Conservation (phyloP, 1,140 invertebrate species). For the Ips nitidus region DNA sequence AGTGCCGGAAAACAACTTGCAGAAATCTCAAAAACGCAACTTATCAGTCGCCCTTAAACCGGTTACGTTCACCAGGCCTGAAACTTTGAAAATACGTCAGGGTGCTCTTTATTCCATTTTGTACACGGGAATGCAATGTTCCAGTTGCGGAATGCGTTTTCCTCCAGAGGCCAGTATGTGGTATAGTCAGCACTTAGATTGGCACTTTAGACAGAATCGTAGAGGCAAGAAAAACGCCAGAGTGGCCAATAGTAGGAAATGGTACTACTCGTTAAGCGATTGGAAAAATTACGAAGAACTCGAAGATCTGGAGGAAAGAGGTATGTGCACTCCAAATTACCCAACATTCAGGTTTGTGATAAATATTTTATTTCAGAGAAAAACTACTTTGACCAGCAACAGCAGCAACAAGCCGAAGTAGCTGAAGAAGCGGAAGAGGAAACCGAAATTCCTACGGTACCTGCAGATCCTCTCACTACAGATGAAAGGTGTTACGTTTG, state of each 20-base stretch:
- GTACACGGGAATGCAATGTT: conserved; percentile 91
- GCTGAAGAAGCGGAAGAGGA: conserved; percentile 56
- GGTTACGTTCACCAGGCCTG: conserved; percentile 67
- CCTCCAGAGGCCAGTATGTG: conserved; percentile 82
- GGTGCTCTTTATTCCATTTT: conserved; percentile 66
- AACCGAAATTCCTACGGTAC: conserved; percentile 62
- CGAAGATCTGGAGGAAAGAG: conserved; percentile 88
- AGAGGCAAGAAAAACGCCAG: conserved; percentile 81
- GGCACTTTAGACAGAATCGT: conserved; percentile 95
- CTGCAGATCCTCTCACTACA: conserved; percentile 59
- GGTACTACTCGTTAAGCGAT: conserved; percentile 88
- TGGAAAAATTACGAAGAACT: conserved; percentile 96
- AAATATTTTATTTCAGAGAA: conserved; percentile 62
- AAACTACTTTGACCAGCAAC: conserved; percentile 83
- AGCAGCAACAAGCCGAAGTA: conserved; percentile 53
- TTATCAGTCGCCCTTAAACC: conserved; percentile 54
- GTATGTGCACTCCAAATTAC: conserved; percentile 53
- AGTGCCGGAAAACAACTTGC: too few species aligned
- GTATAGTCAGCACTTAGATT: conserved; percentile 93
- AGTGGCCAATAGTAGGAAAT: conserved; percentile 79
- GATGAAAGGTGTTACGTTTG: conserved; percentile 82
- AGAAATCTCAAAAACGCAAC: conserved; percentile 33
- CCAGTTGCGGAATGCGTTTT: conserved; percentile 90
- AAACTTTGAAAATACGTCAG: conserved; percentile 76
- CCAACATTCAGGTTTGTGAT: too few species aligned